Base-by-base conservation (phyloP, 2,888 invertebrate genomes). In the Leucophenga montana region DNA sequence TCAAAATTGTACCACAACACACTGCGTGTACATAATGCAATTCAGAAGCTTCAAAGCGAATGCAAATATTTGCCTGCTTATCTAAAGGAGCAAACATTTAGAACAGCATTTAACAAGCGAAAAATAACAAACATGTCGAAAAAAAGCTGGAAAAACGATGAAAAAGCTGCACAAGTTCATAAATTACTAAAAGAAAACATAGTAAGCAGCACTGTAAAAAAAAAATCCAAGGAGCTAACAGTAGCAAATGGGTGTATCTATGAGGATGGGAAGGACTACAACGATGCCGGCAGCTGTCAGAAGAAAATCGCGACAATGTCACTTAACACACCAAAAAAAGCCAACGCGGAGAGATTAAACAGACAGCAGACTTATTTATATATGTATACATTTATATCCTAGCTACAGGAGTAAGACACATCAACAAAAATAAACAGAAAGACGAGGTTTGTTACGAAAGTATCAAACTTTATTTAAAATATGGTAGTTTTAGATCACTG, bases 291-390 rank as follows among this genome's bases (percentile, higher is more conserved):
- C 27, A 56, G 56, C 59, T 64, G 62, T 48, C 62, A 64, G n/a
- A 20, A 46, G 48, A 48, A 64, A 64, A 64, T 48, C 62, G 62
- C 62, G 62, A 64, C 62, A 64, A 48, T 64, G 48, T 64, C 62
- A 64, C 62, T 64, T 64, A 64, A 64, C 31, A 27, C 22, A 64
- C n/a, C 14, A 27, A 57, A 27, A 22, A 27, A 57, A 61, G 33
- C 61, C 18, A 61, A 61, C 33, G 39, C 39, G 61, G 16, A 64
- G 62, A 64, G 62, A 48, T 64, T 64, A 62, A 62, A 22, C 62
- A 62, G 62, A 46, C 62, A 46, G 61, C 27, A 54, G 39, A 39
- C 39, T 39, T 39, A 39, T 39, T 39, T 39, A 39, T 39, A 11
- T 39, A 27, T 4, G 27, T 4, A 27, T 3, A 27, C 27, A 27